phyloP scores from a whole-genome alignment of 2,797 vertebrate genomes.

The Pangasius mekongensis region DNA sequence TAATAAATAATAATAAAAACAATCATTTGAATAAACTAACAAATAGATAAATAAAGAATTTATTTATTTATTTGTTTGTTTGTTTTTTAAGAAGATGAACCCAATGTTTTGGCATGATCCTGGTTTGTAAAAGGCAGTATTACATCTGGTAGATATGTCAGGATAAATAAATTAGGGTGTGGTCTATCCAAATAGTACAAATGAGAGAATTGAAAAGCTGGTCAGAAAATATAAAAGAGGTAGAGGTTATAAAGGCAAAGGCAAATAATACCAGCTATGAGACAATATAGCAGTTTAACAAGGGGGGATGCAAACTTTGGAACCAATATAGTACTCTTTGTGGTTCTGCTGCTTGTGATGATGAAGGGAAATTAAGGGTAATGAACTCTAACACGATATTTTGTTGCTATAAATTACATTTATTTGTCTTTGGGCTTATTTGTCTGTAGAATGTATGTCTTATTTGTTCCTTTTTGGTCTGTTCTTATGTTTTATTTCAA shows the following conservation, averaged over 20 bases:
- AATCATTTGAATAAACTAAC: not conserved
- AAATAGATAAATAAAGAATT: not conserved
- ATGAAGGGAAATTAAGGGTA: not conserved
- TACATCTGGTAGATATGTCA: not conserved
- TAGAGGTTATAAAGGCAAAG: not conserved
- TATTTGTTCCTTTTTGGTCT: not conserved
- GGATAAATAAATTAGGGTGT: not conserved
- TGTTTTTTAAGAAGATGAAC: not conserved
- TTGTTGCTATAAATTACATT: not conserved
- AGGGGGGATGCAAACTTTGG: no score
- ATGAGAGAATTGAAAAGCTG: not conserved
- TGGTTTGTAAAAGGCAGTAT: not conserved
- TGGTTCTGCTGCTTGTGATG: not conserved
- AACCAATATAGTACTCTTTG: not conserved
- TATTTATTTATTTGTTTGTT: not conserved
- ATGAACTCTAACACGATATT: not conserved
- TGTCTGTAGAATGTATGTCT: not conserved
- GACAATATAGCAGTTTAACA: not conserved
- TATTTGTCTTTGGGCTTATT: not conserved
- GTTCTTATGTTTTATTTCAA: conserved; percentile 32
- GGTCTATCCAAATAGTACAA: not conserved
- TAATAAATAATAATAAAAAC: not conserved
- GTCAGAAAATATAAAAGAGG: not conserved
- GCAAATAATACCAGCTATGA: not conserved
- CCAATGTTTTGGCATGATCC: not conserved